Conservation (phyloP, 2,113 vertebrate species). For the Clarias magur region DNA sequence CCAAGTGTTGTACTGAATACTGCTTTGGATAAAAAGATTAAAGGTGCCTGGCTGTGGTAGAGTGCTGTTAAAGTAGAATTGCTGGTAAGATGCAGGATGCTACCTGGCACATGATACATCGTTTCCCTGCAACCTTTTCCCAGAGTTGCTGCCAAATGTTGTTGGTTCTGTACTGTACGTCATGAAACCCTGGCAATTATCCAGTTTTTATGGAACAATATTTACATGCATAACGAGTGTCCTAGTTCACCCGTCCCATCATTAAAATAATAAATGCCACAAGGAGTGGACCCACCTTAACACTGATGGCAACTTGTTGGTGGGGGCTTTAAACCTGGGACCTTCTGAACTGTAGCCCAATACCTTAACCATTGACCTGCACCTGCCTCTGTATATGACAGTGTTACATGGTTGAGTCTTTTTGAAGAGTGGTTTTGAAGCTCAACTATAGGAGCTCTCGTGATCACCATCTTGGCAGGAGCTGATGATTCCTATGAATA, state of each 20-base stretch:
- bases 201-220: not conserved
- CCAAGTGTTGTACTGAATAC: not conserved
- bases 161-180: not conserved
- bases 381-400: not conserved
- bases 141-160: not conserved
- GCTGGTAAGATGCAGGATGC: conserved; percentile 1
- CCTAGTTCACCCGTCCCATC: not conserved
- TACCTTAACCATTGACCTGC: no score
- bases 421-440: no score
- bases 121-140: not conserved
- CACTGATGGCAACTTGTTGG: not conserved
- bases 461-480: no score
- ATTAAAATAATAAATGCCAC: not conserved
- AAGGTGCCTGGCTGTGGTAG: not conserved
- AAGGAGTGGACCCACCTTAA: not conserved
- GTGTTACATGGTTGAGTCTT: not conserved
- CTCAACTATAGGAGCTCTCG: no score
- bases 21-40: not conserved
- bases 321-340: no score
- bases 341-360: no score
- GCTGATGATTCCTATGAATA: no score
- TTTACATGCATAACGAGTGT: not conserved
- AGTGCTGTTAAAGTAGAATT: not conserved
- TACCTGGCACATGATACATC: not conserved
- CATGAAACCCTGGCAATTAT: not conserved